Percentiles rank a stretch among this genome's conserved stretches.
Evolutionary conservation across 2,113 vertebrate species (phyloP).

Genomic region (Zosterops pallidus): DNA sequence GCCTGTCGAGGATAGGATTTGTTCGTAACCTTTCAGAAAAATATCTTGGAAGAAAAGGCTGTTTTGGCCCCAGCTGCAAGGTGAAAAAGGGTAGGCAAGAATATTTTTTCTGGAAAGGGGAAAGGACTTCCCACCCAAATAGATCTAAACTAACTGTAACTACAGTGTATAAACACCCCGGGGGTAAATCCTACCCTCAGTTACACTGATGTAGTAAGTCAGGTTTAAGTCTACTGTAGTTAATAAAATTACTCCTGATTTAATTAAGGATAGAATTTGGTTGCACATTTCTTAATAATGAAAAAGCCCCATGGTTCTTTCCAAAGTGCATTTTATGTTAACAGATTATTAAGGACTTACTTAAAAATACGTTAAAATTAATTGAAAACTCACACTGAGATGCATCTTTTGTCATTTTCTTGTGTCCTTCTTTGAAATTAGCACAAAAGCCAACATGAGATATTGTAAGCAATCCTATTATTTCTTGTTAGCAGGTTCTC

Average conservation of each 20-base stretch:
- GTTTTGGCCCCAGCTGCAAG: neutral
- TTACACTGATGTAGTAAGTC: constrained; percentile 50
- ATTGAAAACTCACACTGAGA: constrained; percentile 2
- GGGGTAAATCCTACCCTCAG: constrained; percentile 42
- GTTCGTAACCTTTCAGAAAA: constrained; percentile 4
- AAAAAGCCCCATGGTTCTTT: constrained; percentile 63
- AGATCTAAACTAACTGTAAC: constrained; percentile 61
- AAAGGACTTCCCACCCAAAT: constrained; percentile 64
- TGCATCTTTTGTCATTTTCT: constrained; percentile 2
- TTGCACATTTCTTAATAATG: constrained; percentile 57
- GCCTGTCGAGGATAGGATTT: neutral
- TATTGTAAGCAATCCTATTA: neutral
- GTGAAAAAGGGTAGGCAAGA: constrained; percentile 39
- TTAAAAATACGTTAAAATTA: neutral
- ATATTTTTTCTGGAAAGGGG: constrained; percentile 45
- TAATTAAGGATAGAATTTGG: constrained; percentile 63
- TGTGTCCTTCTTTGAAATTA: neutral
- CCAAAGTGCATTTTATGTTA: constrained; percentile 46
- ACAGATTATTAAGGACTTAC: constrained; percentile 12
- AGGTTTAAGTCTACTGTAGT: constrained; percentile 52
- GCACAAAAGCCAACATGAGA: neutral
- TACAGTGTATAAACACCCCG: constrained; percentile 34
- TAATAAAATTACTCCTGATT: constrained; percentile 61
- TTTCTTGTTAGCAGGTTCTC: constrained; percentile 29
- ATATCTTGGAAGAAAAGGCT: neutral